Conservation (phyloP, 2,113 vertebrate genomes). For the Scomber scombrus region DNA sequence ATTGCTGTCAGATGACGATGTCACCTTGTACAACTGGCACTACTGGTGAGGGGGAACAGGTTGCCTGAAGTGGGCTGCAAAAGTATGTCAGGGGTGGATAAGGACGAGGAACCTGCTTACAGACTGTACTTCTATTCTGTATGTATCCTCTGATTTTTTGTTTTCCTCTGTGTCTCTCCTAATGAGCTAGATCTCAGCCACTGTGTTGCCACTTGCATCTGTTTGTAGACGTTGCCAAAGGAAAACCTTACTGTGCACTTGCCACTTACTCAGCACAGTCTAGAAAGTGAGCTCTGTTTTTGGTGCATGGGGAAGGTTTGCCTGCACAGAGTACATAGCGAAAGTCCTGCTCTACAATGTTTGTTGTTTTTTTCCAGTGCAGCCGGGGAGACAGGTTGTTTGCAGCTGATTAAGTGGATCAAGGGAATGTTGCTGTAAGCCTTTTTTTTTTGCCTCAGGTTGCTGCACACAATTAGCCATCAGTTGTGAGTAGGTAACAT, state of each 20-base stretch:
- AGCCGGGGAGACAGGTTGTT: constrained; percentile 61
- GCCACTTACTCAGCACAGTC: constrained; percentile 55
- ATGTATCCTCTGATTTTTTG: constrained; percentile 78
- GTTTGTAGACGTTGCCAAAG: constrained; percentile 52
- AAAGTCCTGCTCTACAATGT: constrained; percentile 27
- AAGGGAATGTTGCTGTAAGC: constrained; percentile 55
- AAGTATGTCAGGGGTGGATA: constrained; percentile 83
- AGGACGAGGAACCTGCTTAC: constrained; percentile 83
- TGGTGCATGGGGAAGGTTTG: constrained; percentile 44
- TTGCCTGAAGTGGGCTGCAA: constrained; percentile 76
- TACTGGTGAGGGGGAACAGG: constrained; percentile 74
- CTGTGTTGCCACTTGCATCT: constrained; percentile 53
- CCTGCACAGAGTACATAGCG: constrained; percentile 9
- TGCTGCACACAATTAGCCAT: constrained; percentile 34
- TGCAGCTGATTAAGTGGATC: constrained; percentile 69
- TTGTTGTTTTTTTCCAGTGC: constrained; percentile 16
- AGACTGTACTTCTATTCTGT: constrained; percentile 87
- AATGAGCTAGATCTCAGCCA: constrained; percentile 25
- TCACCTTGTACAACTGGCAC: constrained; percentile 74
- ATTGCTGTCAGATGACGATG: constrained; percentile 82
- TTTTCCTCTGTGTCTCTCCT: constrained; percentile 40
- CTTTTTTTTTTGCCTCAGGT: constrained; percentile 29
- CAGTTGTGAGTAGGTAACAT: constrained; percentile 27
- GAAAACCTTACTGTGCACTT: constrained; percentile 75
- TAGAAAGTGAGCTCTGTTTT: constrained; percentile 28